Conservation (phyloP, 2,888 invertebrate genomes). For the Epinotia ramella region DNA sequence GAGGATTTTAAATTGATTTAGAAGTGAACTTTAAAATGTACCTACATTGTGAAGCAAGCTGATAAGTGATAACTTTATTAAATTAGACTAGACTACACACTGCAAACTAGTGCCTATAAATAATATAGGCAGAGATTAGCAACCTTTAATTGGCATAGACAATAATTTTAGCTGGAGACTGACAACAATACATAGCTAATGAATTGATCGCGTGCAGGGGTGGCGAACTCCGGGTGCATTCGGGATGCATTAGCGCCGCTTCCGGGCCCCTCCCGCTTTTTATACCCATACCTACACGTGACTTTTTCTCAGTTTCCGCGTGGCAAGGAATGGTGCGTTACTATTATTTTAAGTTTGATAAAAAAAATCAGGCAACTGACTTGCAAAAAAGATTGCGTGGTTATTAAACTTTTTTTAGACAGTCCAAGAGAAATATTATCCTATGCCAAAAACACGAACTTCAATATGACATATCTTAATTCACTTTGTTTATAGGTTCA, state of each 20-base stretch:
- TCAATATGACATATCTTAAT: not conserved
- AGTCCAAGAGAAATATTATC: not conserved
- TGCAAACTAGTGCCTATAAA: not conserved
- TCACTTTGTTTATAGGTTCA: not conserved
- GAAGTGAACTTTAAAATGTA: not conserved
- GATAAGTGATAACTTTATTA: not conserved
- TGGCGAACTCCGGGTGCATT: constrained; percentile 71
- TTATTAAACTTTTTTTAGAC: not conserved
- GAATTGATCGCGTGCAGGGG: constrained; percentile 79
- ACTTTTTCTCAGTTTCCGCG: constrained; percentile 42
- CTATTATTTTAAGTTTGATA: constrained; percentile 19
- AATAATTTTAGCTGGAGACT: constrained; percentile 46
- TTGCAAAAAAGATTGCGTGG: not conserved
- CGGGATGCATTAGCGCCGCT: constrained; percentile 83
- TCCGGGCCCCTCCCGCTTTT: constrained; percentile 67
- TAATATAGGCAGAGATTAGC: constrained; percentile 31
- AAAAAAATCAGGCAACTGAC: not conserved
- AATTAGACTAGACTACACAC: not conserved
- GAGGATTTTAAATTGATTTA: not conserved
- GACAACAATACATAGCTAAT: constrained; percentile 74
- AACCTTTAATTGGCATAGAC: constrained; percentile 45
- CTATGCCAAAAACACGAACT: not conserved
- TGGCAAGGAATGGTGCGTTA: constrained; percentile 43
- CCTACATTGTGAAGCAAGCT: not conserved
- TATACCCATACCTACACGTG: constrained; percentile 34